Percentiles rank a stretch among this genome's conserved stretches.
These are phyloP conservation scores for Melanotaenia trifasciata DNA, from an alignment of 2,797 vertebrate species.

Conservation along the genomic window DNA sequence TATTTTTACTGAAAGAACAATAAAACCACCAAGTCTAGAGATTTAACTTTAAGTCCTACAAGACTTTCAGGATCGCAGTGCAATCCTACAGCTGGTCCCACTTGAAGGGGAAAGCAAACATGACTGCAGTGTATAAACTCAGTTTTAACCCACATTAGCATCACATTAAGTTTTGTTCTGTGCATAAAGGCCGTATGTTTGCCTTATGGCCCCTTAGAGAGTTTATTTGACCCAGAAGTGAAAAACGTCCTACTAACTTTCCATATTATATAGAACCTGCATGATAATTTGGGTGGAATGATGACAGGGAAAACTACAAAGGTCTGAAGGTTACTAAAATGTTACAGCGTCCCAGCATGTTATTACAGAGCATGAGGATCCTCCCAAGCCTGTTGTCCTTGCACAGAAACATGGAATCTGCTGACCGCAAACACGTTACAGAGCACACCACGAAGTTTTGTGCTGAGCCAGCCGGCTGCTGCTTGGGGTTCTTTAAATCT, in stretches of 20 bases:
- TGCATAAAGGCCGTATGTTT: not conserved
- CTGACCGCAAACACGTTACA: conserved; percentile 36
- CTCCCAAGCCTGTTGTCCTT: conserved; percentile 43
- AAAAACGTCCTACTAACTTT: not conserved
- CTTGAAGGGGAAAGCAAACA: too few species aligned
- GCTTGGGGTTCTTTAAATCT: conserved; percentile 47
- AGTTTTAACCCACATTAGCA: not conserved
- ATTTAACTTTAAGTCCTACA: too few species aligned
- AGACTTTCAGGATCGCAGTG: too few species aligned
- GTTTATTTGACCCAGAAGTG: not conserved
- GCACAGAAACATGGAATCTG: conserved; percentile 55
- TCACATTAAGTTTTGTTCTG: not conserved
- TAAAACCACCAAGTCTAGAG: too few species aligned
- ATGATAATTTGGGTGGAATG: not conserved
- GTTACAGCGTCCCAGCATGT: conserved; percentile 41
- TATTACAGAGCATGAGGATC: conserved; percentile 56
- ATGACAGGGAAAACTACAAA: conserved; percentile 28
- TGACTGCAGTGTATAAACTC: too few species aligned
- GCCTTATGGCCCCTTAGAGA: not conserved
- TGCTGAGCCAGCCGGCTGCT: conserved; percentile 37
- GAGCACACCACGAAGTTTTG: conserved; percentile 14
- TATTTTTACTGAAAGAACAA: too few species aligned
- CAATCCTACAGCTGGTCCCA: too few species aligned
- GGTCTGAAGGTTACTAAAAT: conserved; percentile 42
- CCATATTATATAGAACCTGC: not conserved